Evolutionary conservation across 2,888 invertebrate species (phyloP).

Genomic region (Taenaris catops): DNA sequence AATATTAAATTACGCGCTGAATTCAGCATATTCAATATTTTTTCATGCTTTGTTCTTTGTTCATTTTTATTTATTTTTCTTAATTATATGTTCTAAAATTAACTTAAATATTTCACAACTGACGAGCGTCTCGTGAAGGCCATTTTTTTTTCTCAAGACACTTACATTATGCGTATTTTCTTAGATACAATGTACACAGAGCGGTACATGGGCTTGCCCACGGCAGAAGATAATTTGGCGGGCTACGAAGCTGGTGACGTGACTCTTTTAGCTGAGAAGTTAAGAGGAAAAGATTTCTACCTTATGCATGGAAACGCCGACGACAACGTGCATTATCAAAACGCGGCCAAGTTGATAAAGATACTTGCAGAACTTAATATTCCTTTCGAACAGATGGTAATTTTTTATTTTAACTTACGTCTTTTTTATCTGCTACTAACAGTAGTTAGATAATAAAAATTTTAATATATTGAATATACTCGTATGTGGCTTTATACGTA

Average conservation of each 20-base stretch:
- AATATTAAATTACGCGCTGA: too few relatives aligned
- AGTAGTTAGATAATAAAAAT: too few relatives aligned
- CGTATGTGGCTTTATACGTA: too few relatives aligned
- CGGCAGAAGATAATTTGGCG: conserved; percentile 83
- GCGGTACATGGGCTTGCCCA: conserved; percentile 93
- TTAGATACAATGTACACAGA: conserved; percentile 97
- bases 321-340: conserved; percentile 94
- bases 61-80: too few relatives aligned
- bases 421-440: too few relatives aligned
- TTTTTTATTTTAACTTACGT: too few relatives aligned
- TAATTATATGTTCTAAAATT: too few relatives aligned
- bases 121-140: too few relatives aligned
- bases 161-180: neutral
- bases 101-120: too few relatives aligned
- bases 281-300: conserved; percentile 86
- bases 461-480: neutral
- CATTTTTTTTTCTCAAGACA: too few relatives aligned
- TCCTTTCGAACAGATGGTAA: conserved; percentile 90
- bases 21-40: too few relatives aligned
- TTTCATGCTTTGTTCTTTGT: too few relatives aligned
- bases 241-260: conserved; percentile 89
- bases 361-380: conserved; percentile 87
- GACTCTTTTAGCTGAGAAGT: conserved; percentile 81
- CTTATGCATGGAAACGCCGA: conserved; percentile 95
- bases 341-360: conserved; percentile 88